Base-by-base conservation (phyloP, 2,113 vertebrate genomes). In the Calidris pugnax region DNA sequence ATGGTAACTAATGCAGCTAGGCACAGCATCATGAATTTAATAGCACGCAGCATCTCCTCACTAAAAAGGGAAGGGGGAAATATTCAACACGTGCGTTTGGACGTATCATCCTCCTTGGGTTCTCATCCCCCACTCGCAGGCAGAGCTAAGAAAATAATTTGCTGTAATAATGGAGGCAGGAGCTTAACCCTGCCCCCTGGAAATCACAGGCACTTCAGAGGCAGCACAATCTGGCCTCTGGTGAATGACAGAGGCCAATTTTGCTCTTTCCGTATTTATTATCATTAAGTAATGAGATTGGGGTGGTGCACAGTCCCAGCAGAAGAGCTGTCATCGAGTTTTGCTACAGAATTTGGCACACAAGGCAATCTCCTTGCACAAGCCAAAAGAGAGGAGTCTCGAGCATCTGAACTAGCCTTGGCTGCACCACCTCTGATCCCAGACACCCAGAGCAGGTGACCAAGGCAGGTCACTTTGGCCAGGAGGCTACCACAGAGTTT, bases 11-110 rank as follows among this genome's bases (percentile, higher is more conserved):
- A 87, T 59, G 84, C 75, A 97, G 92, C 39, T 64, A 89, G 72
- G 91, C 90, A 87, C 60, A 84, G 91, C n/a, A 33, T 93, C 83
- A 87, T 85, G 67, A 95, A 93, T 94, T 93, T 68, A 93, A 89
- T 63, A 67, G 30, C 4, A 16, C 3, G 5, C 66, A 88, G 45
- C 82, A 56, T 47, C 90, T 94, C 71, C 60, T 80, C 86, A 71
- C 79, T 75, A 9, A 59, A 85, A 82, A 53, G 21, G 35, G 41
- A 59, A 79, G 39, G 28, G 43, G n/a, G 37, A 5, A 63, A 75
- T 51, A 88, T 84, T 69, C 68, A 91, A 27, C 79, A 75, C 2
- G 12, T 57, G 32, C 48, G 19, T 71, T 90, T 77, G 62, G 87
- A 82, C 45, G 10, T 8, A 85, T 63, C 71, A 77, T 18, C 21